These are phyloP conservation scores for Chrysolina americana DNA, from an alignment of 2,888 invertebrate species.

Conservation along the genomic window DNA sequence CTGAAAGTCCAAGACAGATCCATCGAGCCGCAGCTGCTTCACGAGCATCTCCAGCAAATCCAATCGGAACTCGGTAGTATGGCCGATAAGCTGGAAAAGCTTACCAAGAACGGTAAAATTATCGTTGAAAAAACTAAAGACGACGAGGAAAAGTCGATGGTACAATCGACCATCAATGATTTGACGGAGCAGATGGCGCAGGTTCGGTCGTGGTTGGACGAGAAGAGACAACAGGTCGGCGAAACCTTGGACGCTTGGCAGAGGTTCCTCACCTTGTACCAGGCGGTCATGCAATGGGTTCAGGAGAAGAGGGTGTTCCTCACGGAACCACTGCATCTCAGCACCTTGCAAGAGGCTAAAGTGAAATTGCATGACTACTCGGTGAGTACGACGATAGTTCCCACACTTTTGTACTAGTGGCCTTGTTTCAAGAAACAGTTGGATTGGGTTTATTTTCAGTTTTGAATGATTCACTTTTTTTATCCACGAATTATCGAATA, in stretches of 20 bases:
- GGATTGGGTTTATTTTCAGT: too few relatives aligned
- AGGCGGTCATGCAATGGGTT: slow-evolving; percentile 87
- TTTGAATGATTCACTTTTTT: too few relatives aligned
- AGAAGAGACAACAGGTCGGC: slow-evolving; percentile 86
- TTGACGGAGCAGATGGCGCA: slow-evolving; percentile 85
- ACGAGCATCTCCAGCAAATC: slow-evolving; percentile 83
- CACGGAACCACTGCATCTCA: slow-evolving; percentile 82
- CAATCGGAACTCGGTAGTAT: slow-evolving; percentile 82
- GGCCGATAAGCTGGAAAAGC: slow-evolving; percentile 83
- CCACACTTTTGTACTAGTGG: too few relatives aligned
- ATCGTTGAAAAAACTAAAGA: slow-evolving; percentile 87
- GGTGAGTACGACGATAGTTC: slow-evolving; percentile 72
- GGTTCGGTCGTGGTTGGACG: slow-evolving; percentile 84
- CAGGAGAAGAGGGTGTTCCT: slow-evolving; percentile 87
- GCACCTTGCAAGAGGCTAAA: slow-evolving; percentile 85
- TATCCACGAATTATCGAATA: too few relatives aligned
- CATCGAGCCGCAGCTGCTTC: slow-evolving; percentile 82
- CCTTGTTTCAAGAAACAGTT: too few relatives aligned
- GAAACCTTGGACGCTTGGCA: slow-evolving; percentile 92
- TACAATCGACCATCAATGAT: slow-evolving; percentile 82
- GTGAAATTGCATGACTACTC: slow-evolving; percentile 90
- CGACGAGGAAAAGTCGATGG: slow-evolving; percentile 81
- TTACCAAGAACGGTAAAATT: slow-evolving; percentile 83
- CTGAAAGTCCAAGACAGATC: slow-evolving; percentile 83
- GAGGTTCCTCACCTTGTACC: slow-evolving; percentile 86